Evolutionary conservation across 2,888 invertebrate species (phyloP), one percentile per base, ranked within the genome.

Genomic region (Eutolmus rufibarbis): DNA sequence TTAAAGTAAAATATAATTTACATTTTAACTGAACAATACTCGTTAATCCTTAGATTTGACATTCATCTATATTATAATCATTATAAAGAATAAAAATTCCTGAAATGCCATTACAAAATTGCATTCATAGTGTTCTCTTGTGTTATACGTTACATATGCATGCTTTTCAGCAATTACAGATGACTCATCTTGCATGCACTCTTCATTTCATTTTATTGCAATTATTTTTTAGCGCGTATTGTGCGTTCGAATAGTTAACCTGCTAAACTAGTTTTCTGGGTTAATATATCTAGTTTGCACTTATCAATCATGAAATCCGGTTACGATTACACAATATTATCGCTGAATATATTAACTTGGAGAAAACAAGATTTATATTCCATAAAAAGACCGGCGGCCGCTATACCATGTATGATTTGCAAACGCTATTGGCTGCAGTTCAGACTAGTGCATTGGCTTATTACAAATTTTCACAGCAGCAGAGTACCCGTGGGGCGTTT

Each of bases 341-440:
- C 51, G 23, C 56, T 81, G 81, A 81, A 81, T 81, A 81, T 81
- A 81, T 56, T 81, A 51, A 31, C 81, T 51, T 46, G 51, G 81
- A 81, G 81, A 81, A 81, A 81, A 56, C 81, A 51, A 81, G 81
- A 81, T 81, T 81, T 51, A 56, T 56, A 56, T 56, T 31, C 81
- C 56, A 81, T 81, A 76, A 81, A 81, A 81, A 51, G 51, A 9
- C 81, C 16, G 28, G 56, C 81, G 51, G 46, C n/a, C 34, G 2
- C 34, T 8, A 79, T 23, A 56, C 23, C 31, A 81, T 51, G 81
- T 81, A 81, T 81, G 81, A 81, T 81, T 81, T 81, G 81, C 81
- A 81, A 28, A 46, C 56, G 28, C n/a, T 51, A 19, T 51, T 56
- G 28, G 23, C 56, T 46, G 16, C 43, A 37, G n/a, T 76, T 76